Conservation (phyloP, 2,888 invertebrate genomes). For the Nomada goodeniana region DNA sequence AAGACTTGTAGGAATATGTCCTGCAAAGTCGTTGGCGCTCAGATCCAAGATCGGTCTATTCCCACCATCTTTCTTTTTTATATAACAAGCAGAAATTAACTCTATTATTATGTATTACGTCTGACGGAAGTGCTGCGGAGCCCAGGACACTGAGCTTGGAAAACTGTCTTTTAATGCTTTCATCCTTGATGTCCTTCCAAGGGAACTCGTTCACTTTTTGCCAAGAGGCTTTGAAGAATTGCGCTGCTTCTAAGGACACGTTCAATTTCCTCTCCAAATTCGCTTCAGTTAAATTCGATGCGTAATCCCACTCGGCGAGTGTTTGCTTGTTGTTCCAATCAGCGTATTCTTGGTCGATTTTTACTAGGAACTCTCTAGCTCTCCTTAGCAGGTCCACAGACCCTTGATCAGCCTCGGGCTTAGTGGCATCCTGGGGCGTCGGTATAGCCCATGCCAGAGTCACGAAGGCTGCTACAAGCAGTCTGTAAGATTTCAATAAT, state of each 20-base stretch:
- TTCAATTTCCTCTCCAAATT: slow-evolving; percentile 87
- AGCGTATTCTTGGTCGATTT: slow-evolving; percentile 87
- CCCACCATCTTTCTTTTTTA: too few species aligned
- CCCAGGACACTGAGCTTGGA: slow-evolving; percentile 90
- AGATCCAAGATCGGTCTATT: too few species aligned
- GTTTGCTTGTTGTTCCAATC: slow-evolving; percentile 87
- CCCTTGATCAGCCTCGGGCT: not conserved
- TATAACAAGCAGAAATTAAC: not conserved
- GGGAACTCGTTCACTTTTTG: slow-evolving; percentile 88
- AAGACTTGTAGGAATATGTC: not conserved
- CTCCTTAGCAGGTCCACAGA: slow-evolving; percentile 81
- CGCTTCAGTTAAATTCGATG: slow-evolving; percentile 90
- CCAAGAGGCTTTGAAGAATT: slow-evolving; percentile 88
- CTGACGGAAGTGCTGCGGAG: slow-evolving; percentile 89
- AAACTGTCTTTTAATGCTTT: slow-evolving; percentile 90
- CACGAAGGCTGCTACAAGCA: slow-evolving; percentile 46
- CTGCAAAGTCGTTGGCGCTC: too few species aligned
- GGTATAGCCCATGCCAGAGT: slow-evolving; percentile 36
- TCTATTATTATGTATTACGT: slow-evolving; percentile 79
- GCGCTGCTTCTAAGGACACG: slow-evolving; percentile 83
- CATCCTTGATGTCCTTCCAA: slow-evolving; percentile 90
- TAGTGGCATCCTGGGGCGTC: slow-evolving; percentile 3
- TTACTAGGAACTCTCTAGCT: slow-evolving; percentile 87
- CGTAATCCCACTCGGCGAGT: slow-evolving; percentile 90
- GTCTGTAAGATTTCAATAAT: slow-evolving; percentile 22